Evolutionary conservation across 2,113 vertebrate genomes (phyloP).

Genomic region (Alligator mississippiensis): DNA sequence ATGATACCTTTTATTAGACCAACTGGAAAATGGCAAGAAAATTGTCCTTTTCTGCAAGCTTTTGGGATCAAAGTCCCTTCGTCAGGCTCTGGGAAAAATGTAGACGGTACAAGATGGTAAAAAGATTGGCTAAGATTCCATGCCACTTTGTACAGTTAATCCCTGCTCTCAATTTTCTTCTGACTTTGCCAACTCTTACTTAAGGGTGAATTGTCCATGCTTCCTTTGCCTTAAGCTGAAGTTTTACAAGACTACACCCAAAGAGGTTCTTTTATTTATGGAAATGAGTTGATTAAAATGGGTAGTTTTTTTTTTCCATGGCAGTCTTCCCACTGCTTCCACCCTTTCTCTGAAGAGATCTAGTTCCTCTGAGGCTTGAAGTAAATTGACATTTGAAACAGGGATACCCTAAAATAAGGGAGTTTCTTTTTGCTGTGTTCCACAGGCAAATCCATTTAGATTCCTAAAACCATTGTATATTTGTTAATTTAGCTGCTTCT

Average conservation of each 20-base stretch:
- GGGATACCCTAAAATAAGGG: neutral
- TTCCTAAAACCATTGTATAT: neutral
- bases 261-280: too few relatives aligned
- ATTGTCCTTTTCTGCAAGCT: too few relatives aligned
- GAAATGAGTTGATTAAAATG: too few relatives aligned
- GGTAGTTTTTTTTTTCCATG: neutral
- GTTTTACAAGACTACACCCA: too few relatives aligned
- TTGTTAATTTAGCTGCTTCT: too few relatives aligned
- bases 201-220: neutral
- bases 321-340: neutral
- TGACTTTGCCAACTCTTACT: neutral
- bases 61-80: too few relatives aligned
- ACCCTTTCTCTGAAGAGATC: neutral
- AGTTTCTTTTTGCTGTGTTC: neutral
- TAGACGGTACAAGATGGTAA: too few relatives aligned
- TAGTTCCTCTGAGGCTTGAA: neutral
- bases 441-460: neutral
- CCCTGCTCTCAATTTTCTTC: neutral
- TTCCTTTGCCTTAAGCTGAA: neutral
- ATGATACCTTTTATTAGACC: too few relatives aligned
- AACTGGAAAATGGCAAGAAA: too few relatives aligned
- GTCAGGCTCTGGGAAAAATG: too few relatives aligned
- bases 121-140: neutral
- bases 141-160: neutral
- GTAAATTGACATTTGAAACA: neutral